These are phyloP conservation scores for Trichosurus vulpecula DNA, from an alignment of 2,797 vertebrate species.

Conservation along the genomic window DNA sequence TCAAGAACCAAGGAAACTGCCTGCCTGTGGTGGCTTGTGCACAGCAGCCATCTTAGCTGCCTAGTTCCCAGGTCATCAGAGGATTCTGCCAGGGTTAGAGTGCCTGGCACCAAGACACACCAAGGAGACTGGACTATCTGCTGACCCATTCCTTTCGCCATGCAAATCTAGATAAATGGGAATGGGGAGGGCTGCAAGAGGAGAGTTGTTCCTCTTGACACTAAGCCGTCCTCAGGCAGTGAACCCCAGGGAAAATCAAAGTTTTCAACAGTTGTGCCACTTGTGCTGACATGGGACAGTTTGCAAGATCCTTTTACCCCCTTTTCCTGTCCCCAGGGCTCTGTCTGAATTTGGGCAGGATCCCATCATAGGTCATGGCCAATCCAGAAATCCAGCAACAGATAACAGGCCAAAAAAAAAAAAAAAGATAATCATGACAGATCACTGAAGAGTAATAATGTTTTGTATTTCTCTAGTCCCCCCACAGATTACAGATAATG, in stretches of 20 bases:
- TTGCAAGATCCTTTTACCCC: background rate
- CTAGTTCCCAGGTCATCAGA: background rate
- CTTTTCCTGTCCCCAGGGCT: background rate
- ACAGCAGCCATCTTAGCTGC: background rate
- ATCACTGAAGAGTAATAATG: background rate
- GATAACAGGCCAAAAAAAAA: background rate
- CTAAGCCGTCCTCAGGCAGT: background rate
- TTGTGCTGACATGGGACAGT: background rate
- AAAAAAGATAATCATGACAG: background rate
- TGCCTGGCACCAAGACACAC: background rate
- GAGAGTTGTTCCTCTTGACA: background rate
- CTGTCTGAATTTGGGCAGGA: background rate
- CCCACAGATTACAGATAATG: background rate
- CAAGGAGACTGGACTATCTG: background rate
- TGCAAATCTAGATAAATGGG: background rate
- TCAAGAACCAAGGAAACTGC: background rate
- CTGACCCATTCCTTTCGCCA: background rate
- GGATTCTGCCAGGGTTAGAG: background rate
- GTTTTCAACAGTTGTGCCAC: background rate
- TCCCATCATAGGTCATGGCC: background rate
- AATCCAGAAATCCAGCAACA: background rate
- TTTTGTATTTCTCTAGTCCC: background rate
- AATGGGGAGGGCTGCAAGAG: background rate
- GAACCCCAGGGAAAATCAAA: background rate
- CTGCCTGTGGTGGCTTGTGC: background rate